These are phyloP conservation scores for Mus pahari DNA, from an alignment of 2,113 vertebrate species.

Conservation along the genomic window DNA sequence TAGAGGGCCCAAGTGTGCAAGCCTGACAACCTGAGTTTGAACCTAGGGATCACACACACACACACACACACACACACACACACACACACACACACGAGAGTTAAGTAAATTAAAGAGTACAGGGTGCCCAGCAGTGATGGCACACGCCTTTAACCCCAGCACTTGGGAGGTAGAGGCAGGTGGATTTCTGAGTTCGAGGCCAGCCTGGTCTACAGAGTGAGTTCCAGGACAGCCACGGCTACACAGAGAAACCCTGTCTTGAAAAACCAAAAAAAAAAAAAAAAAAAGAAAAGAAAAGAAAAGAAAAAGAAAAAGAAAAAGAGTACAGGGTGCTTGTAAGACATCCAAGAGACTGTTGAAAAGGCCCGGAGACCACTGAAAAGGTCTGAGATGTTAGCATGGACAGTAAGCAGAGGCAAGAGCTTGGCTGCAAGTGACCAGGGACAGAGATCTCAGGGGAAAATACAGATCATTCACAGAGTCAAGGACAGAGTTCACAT, in stretches of 20 bases:
- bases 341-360: neutral
- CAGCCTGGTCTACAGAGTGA: too few relatives aligned
- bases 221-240: too few relatives aligned
- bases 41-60: neutral
- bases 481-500: neutral
- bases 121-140: too few relatives aligned
- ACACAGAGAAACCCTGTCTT: too few relatives aligned
- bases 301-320: neutral
- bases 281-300: too few relatives aligned
- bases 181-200: too few relatives aligned
- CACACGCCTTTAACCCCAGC: too few relatives aligned
- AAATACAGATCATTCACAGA: neutral
- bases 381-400: neutral
- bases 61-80: neutral
- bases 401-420: neutral
- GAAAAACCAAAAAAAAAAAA: too few relatives aligned
- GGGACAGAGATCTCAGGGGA: neutral
- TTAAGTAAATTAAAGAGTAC: neutral
- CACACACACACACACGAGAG: neutral
- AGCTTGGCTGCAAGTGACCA: neutral
- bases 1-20: neutral
- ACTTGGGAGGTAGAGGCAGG: too few relatives aligned
- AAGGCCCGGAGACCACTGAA: neutral
- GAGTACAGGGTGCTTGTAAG: neutral
- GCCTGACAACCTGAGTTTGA: too few relatives aligned